phyloP scores from a whole-genome alignment of 2,888 invertebrate genomes.

The Caenorhabditis wallacei region DNA sequence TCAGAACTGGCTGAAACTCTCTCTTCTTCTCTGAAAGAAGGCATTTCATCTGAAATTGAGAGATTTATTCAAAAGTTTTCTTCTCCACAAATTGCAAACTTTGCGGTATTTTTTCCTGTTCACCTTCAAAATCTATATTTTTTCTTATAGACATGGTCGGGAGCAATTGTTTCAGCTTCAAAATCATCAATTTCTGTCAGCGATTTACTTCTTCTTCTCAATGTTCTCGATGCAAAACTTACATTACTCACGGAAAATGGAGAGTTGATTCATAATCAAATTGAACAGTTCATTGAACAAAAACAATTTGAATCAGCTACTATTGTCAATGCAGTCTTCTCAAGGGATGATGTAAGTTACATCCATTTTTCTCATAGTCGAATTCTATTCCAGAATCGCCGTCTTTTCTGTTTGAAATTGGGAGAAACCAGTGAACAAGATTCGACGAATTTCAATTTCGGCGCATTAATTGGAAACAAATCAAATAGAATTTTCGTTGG shows the following conservation, averaged over 20 bases:
- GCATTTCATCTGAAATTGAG: conserved; percentile 1
- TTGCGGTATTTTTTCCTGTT: conserved; percentile 53
- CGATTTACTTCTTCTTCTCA: conserved; percentile 84
- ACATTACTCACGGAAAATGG: conserved; percentile 14
- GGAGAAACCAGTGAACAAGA: conserved; percentile 93
- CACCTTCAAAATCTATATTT: neutral
- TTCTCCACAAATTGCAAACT: conserved; percentile 84
- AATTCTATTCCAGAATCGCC: conserved; percentile 35
- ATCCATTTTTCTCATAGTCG: neutral
- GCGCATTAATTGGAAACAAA: conserved; percentile 84
- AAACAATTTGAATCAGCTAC: conserved; percentile 4
- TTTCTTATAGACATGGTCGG: conserved; percentile 68
- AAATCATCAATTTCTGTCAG: conserved; percentile 51
- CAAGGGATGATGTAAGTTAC: conserved; percentile 12
- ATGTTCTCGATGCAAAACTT: conserved; percentile 34
- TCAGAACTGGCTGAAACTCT: conserved; percentile 45
- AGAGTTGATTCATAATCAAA: neutral
- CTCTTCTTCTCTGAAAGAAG: neutral
- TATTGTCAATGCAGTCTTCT: conserved; percentile 29
- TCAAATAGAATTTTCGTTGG: conserved; percentile 57
- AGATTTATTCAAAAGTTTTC: conserved; percentile 79
- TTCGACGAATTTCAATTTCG: conserved; percentile 92
- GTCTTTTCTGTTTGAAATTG: conserved; percentile 87
- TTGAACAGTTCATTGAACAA: neutral
- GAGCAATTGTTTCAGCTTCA: conserved; percentile 84